phyloP scores from a whole-genome alignment of 2,888 invertebrate species.

The Cheilosia impressa region DNA sequence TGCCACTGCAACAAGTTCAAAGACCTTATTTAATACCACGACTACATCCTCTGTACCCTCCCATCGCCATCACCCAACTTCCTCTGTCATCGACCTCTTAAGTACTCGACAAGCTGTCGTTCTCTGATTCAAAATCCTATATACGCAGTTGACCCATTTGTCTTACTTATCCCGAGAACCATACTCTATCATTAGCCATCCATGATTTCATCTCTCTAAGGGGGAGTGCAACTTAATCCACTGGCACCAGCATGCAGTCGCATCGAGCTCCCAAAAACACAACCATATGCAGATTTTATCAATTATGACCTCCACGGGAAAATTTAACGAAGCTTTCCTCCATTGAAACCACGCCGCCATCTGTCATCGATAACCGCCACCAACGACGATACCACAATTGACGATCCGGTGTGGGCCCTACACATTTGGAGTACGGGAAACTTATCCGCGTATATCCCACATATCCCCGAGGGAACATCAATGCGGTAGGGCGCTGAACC shows the following conservation, averaged over 20 bases:
- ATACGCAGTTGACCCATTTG: conserved; percentile 58
- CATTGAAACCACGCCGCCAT: conserved; percentile 42
- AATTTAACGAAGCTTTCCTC: conserved; percentile 54
- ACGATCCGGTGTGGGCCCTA: conserved; percentile 8
- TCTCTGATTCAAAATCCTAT: conserved; percentile 37
- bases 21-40: background rate
- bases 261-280: conserved; percentile 37
- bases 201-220: conserved; percentile 35
- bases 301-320: conserved; percentile 51
- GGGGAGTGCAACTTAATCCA: conserved; percentile 44
- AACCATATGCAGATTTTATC: conserved; percentile 63
- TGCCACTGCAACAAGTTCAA: too few relatives aligned
- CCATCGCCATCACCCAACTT: conserved; percentile 15
- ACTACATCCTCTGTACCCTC: background rate
- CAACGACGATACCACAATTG: conserved; percentile 40
- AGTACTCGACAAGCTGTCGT: conserved; percentile 5
- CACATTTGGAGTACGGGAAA: background rate
- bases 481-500: conserved; percentile 38
- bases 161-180: conserved; percentile 53
- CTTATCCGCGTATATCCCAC: background rate
- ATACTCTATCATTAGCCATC: conserved; percentile 47
- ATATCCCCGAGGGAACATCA: conserved; percentile 4
- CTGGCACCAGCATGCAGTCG: conserved; percentile 50
- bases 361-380: conserved; percentile 65
- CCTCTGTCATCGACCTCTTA: conserved; percentile 54